Percentiles rank a stretch among this genome's conserved stretches.
Conservation (phyloP, 2,888 invertebrate genomes). For the Dioctria linearis region DNA sequence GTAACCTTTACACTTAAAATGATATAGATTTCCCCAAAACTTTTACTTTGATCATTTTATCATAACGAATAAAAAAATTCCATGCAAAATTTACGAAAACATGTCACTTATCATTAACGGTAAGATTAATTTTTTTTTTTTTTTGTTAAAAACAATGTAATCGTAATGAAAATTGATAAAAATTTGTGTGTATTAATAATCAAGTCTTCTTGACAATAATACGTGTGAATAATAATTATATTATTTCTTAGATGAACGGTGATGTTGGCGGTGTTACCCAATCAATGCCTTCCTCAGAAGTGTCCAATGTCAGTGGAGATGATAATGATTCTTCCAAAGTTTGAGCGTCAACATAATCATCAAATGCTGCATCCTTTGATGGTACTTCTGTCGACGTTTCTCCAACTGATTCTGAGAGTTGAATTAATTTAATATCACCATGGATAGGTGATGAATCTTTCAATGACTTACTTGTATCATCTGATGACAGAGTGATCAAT, state of each 20-base stretch:
- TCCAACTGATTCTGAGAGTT: no score
- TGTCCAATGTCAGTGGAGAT: background rate
- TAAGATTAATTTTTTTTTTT: background rate
- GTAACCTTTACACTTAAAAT: no score
- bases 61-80: background rate
- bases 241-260: background rate
- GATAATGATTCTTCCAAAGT: background rate
- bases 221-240: background rate
- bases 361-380: no score
- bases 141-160: background rate
- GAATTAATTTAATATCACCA: no score
- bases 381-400: no score
- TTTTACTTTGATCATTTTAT: no score
- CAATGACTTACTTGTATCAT: no score
- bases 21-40: no score
- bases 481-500: no score
- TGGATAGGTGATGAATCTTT: no score
- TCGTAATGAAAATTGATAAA: background rate
- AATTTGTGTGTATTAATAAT: background rate
- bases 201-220: background rate
- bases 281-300: background rate
- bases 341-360: background rate
- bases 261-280: background rate
- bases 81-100: slow-evolving; percentile 7
- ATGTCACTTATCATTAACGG: background rate